Evolutionary conservation across 1,140 invertebrate genomes (phyloP), one percentile per base, ranked within the genome.

Genomic region (Aphelenchoides avenae): DNA sequence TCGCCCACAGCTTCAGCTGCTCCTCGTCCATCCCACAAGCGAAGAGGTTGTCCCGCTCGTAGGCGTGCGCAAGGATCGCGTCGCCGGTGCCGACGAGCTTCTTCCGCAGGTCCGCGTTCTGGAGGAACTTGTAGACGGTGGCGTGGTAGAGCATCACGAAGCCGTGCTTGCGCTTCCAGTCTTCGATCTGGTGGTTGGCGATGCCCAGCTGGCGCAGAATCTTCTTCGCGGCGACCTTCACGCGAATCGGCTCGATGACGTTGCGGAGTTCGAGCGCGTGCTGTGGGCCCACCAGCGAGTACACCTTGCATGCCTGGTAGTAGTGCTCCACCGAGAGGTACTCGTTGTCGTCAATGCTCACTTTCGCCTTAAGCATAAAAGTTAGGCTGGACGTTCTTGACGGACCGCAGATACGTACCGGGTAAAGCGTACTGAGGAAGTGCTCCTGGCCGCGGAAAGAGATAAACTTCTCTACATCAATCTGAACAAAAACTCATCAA

Each of bases 261-360:
- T 55, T 29, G 11, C 47, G 47, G 5, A 68, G 18, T 22, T 66
- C 30, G 29, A 26, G 29, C 20, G 64, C 64, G n/a, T 50, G 36
- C 20, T 69, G 26, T 6, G 52, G 27, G n/a, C 68, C 68, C 42
- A 37, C 29, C 5, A 70, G 22, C n/a, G 61, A 30, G 46, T 36
- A 67, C 5, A 67, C 27, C 40, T 67, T 67, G 31, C 61, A 66
- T 1, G 65, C 65, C 40, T 66, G 66, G 42, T 64, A 69, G 31
- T 69, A 69, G 9, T 69, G 60, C 15, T 69, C 66, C 11, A 69
- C 67, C 5, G 56, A 63, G 20, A 24, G 48, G 39, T 69, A 69
- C 11, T 39, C 31, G 18, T 51, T 26, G 3, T 57, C 58, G 4
- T 64, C 46, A 6, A 69, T 47, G 7, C 15, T 42, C n/a, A 69